These are phyloP conservation scores for Sphenodon punctatus DNA, from an alignment of 2,797 vertebrate species.

Conservation along the genomic window DNA sequence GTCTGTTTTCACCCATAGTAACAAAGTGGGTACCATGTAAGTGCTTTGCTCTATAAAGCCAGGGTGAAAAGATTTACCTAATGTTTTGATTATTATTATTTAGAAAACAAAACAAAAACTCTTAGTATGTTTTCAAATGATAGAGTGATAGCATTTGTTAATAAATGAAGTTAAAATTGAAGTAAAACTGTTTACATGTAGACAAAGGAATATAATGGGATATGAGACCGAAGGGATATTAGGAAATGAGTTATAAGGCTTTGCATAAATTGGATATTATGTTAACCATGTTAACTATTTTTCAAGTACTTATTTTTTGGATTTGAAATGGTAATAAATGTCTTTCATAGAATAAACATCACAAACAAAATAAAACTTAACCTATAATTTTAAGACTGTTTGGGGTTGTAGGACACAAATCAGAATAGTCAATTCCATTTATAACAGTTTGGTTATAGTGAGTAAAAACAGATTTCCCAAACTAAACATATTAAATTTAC, in stretches of 20 bases:
- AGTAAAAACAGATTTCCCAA: conserved; percentile 29
- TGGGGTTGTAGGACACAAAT: not conserved
- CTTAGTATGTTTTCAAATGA: conserved; percentile 24
- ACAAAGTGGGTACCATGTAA: too few relatives aligned
- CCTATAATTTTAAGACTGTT: not conserved
- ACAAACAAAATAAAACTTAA: not conserved
- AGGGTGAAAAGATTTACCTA: too few relatives aligned
- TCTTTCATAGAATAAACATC: conserved; percentile 22
- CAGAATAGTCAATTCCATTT: conserved; percentile 19
- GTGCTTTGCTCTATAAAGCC: too few relatives aligned
- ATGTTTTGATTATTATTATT: too few relatives aligned
- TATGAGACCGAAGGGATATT: not conserved
- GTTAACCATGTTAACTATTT: not conserved
- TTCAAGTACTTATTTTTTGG: not conserved
- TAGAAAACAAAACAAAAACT: too few relatives aligned
- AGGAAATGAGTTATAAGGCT: not conserved
- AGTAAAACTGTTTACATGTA: conserved; percentile 9
- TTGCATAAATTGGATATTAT: not conserved
- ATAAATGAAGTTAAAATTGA: not conserved
- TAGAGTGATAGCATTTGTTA: not conserved
- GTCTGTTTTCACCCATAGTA: too few relatives aligned
- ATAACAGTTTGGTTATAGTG: not conserved
- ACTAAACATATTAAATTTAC: not conserved
- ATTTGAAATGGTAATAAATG: not conserved
- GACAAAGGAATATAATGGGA: conserved; percentile 10